A percentile compares a stretch with the other conserved stretches of the same genome.
phyloP scores from a whole-genome alignment of 2,888 invertebrate genomes.

The Bedellia somnulentella region DNA sequence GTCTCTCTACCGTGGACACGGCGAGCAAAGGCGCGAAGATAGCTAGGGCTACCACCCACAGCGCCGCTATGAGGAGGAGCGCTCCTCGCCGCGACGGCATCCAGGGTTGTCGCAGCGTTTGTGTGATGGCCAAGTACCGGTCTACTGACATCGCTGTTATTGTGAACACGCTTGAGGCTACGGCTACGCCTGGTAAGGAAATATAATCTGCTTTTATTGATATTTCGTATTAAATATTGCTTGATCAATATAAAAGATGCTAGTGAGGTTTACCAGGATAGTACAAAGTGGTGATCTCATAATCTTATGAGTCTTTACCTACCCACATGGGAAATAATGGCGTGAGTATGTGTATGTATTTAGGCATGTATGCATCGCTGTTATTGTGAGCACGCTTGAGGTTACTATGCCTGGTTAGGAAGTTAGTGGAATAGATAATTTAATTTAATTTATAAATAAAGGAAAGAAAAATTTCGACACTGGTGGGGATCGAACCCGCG shows the following conservation, averaged over 20 bases:
- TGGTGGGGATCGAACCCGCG: no score
- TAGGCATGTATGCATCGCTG: no score
- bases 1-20: slow-evolving; percentile 46
- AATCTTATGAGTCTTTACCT: no score
- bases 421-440: no score
- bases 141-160: slow-evolving; percentile 80
- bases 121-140: slow-evolving; percentile 73
- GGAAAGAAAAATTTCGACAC: no score
- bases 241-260: neutral
- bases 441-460: no score
- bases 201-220: slow-evolving; percentile 7
- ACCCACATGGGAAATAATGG: no score
- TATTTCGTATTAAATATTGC: no score
- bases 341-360: no score
- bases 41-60: slow-evolving; percentile 68
- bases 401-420: slow-evolving; percentile 67
- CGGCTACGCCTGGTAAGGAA: slow-evolving; percentile 67
- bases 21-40: slow-evolving; percentile 70
- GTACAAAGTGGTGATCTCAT: no score
- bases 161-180: slow-evolving; percentile 77
- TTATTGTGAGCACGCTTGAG: slow-evolving; percentile 78
- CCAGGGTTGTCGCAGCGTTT: slow-evolving; percentile 71
- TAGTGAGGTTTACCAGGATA: no score
- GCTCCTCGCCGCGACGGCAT: slow-evolving; percentile 71
- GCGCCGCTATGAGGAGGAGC: slow-evolving; percentile 59